A percentile compares a stretch with the other conserved stretches of the same genome.
Conservation (phyloP, 2,797 vertebrate species). For the Pempheris klunzingeri region DNA sequence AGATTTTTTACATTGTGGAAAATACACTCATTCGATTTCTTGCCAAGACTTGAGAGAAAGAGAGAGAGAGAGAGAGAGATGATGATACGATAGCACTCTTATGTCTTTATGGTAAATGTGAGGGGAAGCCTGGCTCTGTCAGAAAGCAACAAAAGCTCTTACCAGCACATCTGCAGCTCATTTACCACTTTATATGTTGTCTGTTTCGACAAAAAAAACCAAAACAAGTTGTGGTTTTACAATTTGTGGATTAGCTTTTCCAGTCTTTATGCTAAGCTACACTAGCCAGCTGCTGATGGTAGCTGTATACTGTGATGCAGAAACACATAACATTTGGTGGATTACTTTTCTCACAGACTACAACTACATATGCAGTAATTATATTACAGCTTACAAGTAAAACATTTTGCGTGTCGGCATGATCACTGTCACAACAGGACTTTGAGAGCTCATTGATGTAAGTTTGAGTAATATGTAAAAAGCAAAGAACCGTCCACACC, state of each 20-base stretch:
- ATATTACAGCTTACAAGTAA: no score
- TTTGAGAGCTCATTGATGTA: no score
- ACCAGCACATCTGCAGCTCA: no score
- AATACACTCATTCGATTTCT: not conserved
- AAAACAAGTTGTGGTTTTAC: not conserved
- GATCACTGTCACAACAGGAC: no score
- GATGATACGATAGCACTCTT: not conserved
- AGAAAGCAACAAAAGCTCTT: no score
- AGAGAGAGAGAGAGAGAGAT: no score
- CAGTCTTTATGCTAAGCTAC: not conserved
- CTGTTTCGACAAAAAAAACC: not conserved
- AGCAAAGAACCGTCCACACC: no score
- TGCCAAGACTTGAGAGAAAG: not conserved
- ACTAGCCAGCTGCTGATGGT: not conserved
- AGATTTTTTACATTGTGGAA: not conserved
- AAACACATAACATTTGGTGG: not conserved
- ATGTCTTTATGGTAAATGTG: not conserved
- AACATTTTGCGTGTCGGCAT: not conserved
- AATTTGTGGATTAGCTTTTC: not conserved
- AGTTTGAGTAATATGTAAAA: no score
- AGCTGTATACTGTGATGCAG: not conserved
- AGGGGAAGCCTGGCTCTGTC: not conserved
- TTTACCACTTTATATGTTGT: no score
- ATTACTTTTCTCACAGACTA: not conserved
- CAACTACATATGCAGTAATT: not conserved